Evolutionary conservation across 2,888 invertebrate species (phyloP).

Genomic region (Microchrysa polita): DNA sequence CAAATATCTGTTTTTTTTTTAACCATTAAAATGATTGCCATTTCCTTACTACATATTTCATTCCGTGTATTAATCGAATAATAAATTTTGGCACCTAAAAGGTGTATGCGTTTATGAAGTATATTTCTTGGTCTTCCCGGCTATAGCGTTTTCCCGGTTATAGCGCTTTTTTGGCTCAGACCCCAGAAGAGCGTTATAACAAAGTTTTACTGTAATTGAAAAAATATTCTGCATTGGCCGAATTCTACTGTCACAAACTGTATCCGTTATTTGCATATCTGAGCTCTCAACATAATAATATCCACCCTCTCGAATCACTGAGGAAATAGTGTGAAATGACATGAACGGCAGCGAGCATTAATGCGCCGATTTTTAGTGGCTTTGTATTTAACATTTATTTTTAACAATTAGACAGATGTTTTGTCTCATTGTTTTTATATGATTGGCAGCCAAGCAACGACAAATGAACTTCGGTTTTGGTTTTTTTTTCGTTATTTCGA

Average conservation of each 20-base stretch:
- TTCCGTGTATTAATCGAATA: too few relatives aligned
- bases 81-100: too few relatives aligned
- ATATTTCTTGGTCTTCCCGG: too few relatives aligned
- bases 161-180: too few relatives aligned
- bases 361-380: conserved; percentile 19
- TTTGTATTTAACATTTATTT: conserved; percentile 33
- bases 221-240: too few relatives aligned
- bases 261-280: neutral
- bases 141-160: too few relatives aligned
- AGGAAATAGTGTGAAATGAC: conserved; percentile 24
- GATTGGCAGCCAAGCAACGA: conserved; percentile 25
- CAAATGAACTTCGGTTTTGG: neutral
- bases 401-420: conserved; percentile 33
- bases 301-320: conserved; percentile 14
- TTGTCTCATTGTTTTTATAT: conserved; percentile 10
- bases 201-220: too few relatives aligned
- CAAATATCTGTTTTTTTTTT: too few relatives aligned
- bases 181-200: too few relatives aligned
- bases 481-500: conserved; percentile 21
- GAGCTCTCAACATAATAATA: neutral
- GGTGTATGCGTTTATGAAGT: too few relatives aligned
- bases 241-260: neutral
- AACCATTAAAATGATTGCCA: too few relatives aligned
- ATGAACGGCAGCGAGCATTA: conserved; percentile 26
- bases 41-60: too few relatives aligned